A percentile compares a stretch with the other conserved stretches of the same genome.
phyloP scores from a whole-genome alignment of 2,113 vertebrate genomes.

The Ictalurus punctatus region DNA sequence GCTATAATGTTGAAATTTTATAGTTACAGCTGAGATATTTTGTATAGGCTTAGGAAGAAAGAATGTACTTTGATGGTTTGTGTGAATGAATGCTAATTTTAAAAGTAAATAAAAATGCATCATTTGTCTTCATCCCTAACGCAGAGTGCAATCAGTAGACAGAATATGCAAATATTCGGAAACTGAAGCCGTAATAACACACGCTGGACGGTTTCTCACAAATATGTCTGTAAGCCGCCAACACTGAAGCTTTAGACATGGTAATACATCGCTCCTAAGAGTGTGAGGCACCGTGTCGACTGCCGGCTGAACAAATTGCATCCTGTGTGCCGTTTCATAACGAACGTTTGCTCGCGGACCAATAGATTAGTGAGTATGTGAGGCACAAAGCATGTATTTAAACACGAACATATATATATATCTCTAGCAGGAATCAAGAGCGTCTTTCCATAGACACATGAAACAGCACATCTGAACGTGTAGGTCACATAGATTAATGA shows the following conservation, averaged over 20 bases:
- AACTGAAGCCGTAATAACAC: background rate
- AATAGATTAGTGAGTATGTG: background rate
- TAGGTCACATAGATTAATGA: slow-evolving; percentile 10
- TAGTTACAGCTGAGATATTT: no score
- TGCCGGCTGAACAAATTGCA: background rate
- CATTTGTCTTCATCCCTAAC: no score
- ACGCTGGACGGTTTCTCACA: background rate
- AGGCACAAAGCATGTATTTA: background rate
- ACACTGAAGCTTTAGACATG: background rate
- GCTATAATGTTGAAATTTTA: no score
- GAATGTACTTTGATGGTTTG: no score
- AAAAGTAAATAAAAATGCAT: no score
- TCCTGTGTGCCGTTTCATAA: background rate
- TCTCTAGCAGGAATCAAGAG: background rate
- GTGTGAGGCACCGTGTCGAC: background rate
- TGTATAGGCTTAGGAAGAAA: no score
- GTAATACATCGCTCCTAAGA: background rate
- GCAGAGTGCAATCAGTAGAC: no score
- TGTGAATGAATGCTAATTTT: no score
- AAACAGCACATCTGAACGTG: slow-evolving; percentile 6
- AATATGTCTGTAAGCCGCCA: background rate
- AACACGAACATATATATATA: background rate
- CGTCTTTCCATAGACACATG: background rate
- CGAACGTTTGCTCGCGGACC: background rate
- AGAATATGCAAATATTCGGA: no score